Base-by-base conservation (phyloP, 2,113 vertebrate species). In the Epinephelus moara region DNA sequence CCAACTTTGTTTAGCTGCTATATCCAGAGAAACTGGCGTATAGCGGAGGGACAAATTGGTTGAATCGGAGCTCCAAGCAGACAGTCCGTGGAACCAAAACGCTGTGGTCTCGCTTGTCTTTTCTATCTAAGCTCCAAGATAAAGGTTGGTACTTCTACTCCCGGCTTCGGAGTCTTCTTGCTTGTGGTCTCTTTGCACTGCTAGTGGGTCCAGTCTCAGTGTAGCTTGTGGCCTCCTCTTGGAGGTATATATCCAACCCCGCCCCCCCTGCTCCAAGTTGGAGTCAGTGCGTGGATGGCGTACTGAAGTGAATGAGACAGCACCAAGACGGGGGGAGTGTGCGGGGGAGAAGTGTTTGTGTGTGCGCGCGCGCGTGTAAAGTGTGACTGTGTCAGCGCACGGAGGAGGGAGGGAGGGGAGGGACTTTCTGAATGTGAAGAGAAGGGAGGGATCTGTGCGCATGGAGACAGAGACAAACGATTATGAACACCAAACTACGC, bases 121-220 rank as follows among this genome's bases (percentile, higher is more conserved):
- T 78, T 82, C 89, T 81, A 55, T 86, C 90, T 84, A 74, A 85
- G 92, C 92, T 95, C 94, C 93, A 91, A 62, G 42, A 88, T 87
- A 86, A 88, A 89, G 93, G 95, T 95, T 95, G 95, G 95, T 96
- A 96, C 92, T 96, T 96, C 93, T 95, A 96, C 95, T 96, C 95
- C 94, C 95, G 95, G 95, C 95, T 96, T 96, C 95, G 94, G 95
- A 96, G 95, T 96, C 95, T 95, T 94, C 94, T 93, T 94, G 95
- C 95, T 94, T 95, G 94, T 94, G 94, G 92, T 95, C 90, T 95
- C 90, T 82, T 91, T 92, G 94, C 94, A 93, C 94, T 94, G 94
- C 94, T 94, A 95, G 94, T 91, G 95, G 91, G 64, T 94, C 92
- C 93, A 93, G 92, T 94, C 94, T 94, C 86, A 93, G 93, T 96